A percentile compares a stretch with the other conserved stretches of the same genome.
Conservation (phyloP, 2,888 invertebrate genomes). For the Nipponacmea schrenckii region DNA sequence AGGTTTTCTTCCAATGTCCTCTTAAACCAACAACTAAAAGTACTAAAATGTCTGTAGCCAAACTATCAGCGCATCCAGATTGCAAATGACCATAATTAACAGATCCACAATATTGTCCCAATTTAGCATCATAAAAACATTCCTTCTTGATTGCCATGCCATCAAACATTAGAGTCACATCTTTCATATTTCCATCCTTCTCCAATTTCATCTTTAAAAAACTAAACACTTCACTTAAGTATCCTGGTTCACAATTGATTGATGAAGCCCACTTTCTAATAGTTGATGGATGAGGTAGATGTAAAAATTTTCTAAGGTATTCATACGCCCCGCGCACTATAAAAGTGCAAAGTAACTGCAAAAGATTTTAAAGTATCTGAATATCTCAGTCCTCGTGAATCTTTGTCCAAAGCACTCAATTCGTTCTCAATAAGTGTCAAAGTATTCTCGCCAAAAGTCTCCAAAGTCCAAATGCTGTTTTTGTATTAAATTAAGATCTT, state of each 20-base stretch:
- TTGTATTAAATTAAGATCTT: conserved; percentile 2
- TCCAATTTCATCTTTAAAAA: background rate
- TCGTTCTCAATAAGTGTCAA: conserved; percentile 12
- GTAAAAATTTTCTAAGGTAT: conserved; percentile 9
- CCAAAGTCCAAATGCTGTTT: background rate
- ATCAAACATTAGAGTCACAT: conserved; percentile 15
- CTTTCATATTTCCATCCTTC: background rate
- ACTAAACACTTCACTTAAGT: conserved; percentile 8
- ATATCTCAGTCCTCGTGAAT: conserved; percentile 3
- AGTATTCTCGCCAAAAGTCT: background rate
- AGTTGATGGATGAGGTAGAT: conserved; percentile 12
- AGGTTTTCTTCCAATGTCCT: no score
- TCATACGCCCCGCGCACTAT: no score
- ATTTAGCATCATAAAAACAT: conserved; percentile 11
- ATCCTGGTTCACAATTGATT: conserved; percentile 13
- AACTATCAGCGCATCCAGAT: background rate
- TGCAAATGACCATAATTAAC: conserved; percentile 13
- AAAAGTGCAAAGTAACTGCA: conserved; percentile 16
- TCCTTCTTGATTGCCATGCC: background rate
- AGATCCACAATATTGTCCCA: conserved; percentile 5
- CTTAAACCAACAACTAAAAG: conserved; percentile 11
- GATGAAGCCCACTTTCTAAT: conserved; percentile 17
- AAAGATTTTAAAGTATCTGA: conserved; percentile 12
- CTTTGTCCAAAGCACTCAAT: background rate
- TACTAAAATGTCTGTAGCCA: conserved; percentile 1